Evolutionary conservation across 2,113 vertebrate genomes (phyloP).

Genomic region (Formicarius rufipectus): DNA sequence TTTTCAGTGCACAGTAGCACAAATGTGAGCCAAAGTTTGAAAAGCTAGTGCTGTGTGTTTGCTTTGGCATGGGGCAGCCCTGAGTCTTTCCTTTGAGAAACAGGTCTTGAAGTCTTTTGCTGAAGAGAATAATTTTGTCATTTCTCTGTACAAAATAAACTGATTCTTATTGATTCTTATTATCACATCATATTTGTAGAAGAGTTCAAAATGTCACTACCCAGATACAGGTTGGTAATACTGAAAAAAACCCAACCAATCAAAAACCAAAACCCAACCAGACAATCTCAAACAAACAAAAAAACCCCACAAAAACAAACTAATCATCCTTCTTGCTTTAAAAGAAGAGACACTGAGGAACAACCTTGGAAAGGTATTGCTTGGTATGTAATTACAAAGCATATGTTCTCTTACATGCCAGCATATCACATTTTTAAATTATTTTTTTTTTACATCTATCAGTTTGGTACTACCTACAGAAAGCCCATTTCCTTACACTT

Average conservation of each 20-base stretch:
- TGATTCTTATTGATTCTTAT: background rate
- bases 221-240: background rate
- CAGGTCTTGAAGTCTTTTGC: conserved; percentile 49
- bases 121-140: conserved; percentile 42
- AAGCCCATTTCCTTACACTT: background rate
- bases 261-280: no score
- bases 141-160: conserved; percentile 47
- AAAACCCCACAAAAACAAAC: background rate
- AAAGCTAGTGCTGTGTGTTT: conserved; percentile 73
- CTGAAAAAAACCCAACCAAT: background rate
- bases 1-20: conserved; percentile 78
- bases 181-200: background rate
- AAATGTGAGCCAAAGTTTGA: conserved; percentile 70
- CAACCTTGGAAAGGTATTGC: background rate
- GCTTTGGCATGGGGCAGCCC: conserved; percentile 70
- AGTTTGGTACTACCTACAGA: background rate
- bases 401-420: background rate
- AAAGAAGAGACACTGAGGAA: background rate
- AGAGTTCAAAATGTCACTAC: background rate
- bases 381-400: background rate
- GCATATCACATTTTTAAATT: background rate
- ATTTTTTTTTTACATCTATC: background rate
- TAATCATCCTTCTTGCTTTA: background rate
- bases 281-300: background rate
- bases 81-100: conserved; percentile 51